Evolutionary conservation across 2,888 invertebrate genomes (phyloP).

Genomic region (Thymelicus lineola): DNA sequence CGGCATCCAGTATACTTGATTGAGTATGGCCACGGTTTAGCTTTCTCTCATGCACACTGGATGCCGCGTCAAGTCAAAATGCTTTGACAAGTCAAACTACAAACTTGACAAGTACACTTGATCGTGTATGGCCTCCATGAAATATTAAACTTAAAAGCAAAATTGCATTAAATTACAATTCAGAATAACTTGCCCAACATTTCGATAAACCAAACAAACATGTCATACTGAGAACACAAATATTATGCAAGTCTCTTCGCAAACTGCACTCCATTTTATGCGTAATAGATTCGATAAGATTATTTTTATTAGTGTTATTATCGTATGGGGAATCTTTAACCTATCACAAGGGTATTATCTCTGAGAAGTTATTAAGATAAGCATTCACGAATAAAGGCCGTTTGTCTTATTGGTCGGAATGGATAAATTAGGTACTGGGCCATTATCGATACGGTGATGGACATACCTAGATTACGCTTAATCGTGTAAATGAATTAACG

Average conservation of each 20-base stretch:
- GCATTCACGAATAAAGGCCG: constrained; percentile 68
- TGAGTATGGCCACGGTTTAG: no score
- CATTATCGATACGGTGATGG: constrained; percentile 73
- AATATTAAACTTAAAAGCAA: no score
- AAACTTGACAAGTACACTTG: no score
- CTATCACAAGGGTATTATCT: constrained; percentile 60
- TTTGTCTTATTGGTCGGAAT: constrained; percentile 60
- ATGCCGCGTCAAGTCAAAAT: no score
- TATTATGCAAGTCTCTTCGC: constrained; percentile 15
- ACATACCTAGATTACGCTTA: constrained; percentile 76
- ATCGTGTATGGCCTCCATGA: no score
- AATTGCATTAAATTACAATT: background rate
- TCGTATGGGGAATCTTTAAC: constrained; percentile 33
- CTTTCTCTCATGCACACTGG: no score
- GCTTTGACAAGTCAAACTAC: no score
- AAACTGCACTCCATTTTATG: constrained; percentile 25
- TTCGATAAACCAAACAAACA: constrained; percentile 16
- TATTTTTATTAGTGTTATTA: constrained; percentile 34
- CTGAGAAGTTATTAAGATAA: constrained; percentile 81
- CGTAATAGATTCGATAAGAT: constrained; percentile 35
- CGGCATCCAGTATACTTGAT: no score
- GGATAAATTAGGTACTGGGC: constrained; percentile 62
- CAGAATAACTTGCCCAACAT: background rate
- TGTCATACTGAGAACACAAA: background rate
- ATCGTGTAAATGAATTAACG: constrained; percentile 64